Evolutionary conservation across 2,113 vertebrate genomes (phyloP), one percentile per base, ranked within the genome.

Genomic region (Plestiodon gilberti): DNA sequence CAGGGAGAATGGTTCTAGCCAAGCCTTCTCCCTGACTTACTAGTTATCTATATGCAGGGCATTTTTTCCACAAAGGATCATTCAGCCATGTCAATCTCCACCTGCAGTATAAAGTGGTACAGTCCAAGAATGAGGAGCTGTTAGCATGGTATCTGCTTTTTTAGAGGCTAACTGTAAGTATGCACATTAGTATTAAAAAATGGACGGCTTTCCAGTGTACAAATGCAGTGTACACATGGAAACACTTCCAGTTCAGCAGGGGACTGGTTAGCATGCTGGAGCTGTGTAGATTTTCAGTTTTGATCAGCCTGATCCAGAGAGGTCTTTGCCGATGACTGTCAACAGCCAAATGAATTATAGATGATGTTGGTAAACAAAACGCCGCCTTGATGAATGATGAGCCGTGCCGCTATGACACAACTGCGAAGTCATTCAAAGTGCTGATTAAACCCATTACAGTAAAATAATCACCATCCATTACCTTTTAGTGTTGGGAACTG

Each of bases 401-500:
- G 90, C 90, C 88, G 91, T 93, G 95, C 80, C 91, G 89, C 91
- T 90, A 93, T 96, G 96, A 96, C 96, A 96, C 1, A 86, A 95
- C 95, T 96, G 95, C 95, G 96, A 96, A 97, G 96, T 95, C 95
- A 96, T 96, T 97, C 96, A 96, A 97, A 96, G 96, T 87, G 82
- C 95, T 97, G 96, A 97, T 96, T 97, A 96, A 96, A 96, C 95
- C 94, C 94, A 96, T 97, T 96, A 97, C 95, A 96, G 96, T 96
- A 96, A 96, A 97, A 97, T 97, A 96, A 97, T 97, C 96, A 96
- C 93, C 94, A 97, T 97, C 96, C 95, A 96, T 97, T 97, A 97
- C 96, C 95, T 96, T 96, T 85, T 96, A 97, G 96, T 96, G 95
- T 96, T 90, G 1, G 92, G 94, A 96, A 96, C 95, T 97, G 96